Evolutionary conservation across 2,888 invertebrate genomes (phyloP).

Genomic region (Lithophane ornitopus): DNA sequence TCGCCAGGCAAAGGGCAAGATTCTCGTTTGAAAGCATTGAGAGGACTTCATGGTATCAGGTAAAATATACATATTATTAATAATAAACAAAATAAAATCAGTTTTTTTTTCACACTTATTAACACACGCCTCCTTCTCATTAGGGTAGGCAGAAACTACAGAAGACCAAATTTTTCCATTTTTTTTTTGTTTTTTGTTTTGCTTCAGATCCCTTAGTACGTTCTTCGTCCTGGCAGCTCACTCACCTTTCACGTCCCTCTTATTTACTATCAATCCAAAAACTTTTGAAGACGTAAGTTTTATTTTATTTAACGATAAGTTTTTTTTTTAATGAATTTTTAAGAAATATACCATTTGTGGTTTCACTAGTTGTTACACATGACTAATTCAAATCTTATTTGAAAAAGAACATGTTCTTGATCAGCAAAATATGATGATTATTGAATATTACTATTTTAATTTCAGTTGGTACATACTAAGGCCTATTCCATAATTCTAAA

Average conservation of each 20-base stretch:
- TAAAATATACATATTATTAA: constrained; percentile 24
- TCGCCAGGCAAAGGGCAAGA: constrained; percentile 27
- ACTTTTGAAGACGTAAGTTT: constrained; percentile 66
- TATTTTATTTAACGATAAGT: not conserved
- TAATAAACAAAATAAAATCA: not conserved
- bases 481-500: constrained; percentile 40
- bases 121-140: not conserved
- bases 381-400: not conserved
- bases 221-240: constrained; percentile 46
- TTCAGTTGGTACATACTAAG: constrained; percentile 34
- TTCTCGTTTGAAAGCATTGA: constrained; percentile 54
- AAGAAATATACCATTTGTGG: not conserved
- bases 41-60: constrained; percentile 69
- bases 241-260: constrained; percentile 4
- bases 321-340: too few relatives aligned
- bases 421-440: not conserved
- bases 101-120: not conserved
- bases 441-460: not conserved
- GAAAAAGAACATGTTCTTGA: not conserved
- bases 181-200: not conserved
- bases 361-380: not conserved
- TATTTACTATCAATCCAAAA: constrained; percentile 53
- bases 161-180: not conserved
- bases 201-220: constrained; percentile 28
- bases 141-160: too few relatives aligned